Conservation (phyloP, 2,797 vertebrate genomes). For the Leuciscus waleckii region DNA sequence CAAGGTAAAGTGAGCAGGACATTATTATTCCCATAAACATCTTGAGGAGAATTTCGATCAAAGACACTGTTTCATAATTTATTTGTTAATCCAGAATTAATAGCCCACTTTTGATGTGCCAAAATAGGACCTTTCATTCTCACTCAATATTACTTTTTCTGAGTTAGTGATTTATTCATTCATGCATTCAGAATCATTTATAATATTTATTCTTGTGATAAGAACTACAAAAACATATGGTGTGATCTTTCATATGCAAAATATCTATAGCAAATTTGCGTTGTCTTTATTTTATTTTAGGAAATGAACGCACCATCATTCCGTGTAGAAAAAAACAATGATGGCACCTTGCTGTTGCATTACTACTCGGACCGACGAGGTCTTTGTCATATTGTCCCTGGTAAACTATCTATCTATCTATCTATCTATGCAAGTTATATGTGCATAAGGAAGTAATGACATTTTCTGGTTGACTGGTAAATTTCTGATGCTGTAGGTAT, state of each 20-base stretch:
- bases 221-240: neutral
- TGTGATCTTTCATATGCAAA: neutral
- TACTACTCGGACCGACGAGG: slow-evolving; percentile 82
- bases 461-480: neutral
- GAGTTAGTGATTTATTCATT: slow-evolving; percentile 15
- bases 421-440: neutral
- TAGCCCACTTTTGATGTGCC: slow-evolving; percentile 23
- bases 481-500: slow-evolving; percentile 69
- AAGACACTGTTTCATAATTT: slow-evolving; percentile 35
- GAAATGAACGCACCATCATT: slow-evolving; percentile 83
- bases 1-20: slow-evolving; percentile 70
- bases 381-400: slow-evolving; percentile 80
- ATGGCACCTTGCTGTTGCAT: slow-evolving; percentile 78
- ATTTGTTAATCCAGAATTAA: slow-evolving; percentile 38
- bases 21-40: slow-evolving; percentile 15
- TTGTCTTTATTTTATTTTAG: slow-evolving; percentile 59
- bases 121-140: slow-evolving; percentile 9
- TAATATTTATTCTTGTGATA: slow-evolving; percentile 14
- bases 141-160: slow-evolving; percentile 3
- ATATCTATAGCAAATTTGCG: neutral
- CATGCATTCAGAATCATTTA: neutral
- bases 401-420: slow-evolving; percentile 56
- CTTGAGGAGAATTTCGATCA: slow-evolving; percentile 37
- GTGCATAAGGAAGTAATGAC: neutral
- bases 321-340: slow-evolving; percentile 79